Percentiles rank a stretch among this genome's conserved stretches.
Evolutionary conservation across 2,113 vertebrate species (phyloP).

Genomic region (Myrmecobius fasciatus): DNA sequence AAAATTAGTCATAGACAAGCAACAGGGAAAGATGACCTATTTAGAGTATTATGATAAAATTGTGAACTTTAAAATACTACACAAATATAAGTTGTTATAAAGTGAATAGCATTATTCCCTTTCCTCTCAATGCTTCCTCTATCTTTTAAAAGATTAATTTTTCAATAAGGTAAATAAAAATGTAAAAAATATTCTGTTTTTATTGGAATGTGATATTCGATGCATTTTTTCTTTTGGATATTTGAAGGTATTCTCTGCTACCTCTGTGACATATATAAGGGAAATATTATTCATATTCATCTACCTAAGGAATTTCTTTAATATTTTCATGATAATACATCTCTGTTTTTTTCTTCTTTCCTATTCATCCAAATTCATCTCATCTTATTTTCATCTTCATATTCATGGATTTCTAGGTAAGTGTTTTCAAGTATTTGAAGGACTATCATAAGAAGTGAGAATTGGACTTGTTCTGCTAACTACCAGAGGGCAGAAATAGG

Average conservation of each 20-base stretch:
- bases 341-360: not conserved
- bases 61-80: not conserved
- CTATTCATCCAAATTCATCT: not conserved
- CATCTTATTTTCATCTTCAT: too few species aligned
- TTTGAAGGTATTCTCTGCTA: not conserved
- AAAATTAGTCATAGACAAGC: not conserved
- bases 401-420: not conserved
- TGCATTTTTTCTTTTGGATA: not conserved
- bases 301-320: not conserved
- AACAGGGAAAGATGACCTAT: not conserved
- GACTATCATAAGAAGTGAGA: not conserved
- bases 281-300: not conserved
- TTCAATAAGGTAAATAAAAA: not conserved
- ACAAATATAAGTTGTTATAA: not conserved
- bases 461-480: not conserved
- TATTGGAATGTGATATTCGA: not conserved
- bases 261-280: not conserved
- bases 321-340: not conserved
- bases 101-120: not conserved
- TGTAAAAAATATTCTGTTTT: not conserved
- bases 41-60: not conserved
- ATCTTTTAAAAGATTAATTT: not conserved
- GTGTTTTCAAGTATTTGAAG: not conserved
- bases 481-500: not conserved
- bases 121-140: not conserved